Base-by-base conservation (phyloP, 2,888 invertebrate genomes). In the Nymphalis c-album region DNA sequence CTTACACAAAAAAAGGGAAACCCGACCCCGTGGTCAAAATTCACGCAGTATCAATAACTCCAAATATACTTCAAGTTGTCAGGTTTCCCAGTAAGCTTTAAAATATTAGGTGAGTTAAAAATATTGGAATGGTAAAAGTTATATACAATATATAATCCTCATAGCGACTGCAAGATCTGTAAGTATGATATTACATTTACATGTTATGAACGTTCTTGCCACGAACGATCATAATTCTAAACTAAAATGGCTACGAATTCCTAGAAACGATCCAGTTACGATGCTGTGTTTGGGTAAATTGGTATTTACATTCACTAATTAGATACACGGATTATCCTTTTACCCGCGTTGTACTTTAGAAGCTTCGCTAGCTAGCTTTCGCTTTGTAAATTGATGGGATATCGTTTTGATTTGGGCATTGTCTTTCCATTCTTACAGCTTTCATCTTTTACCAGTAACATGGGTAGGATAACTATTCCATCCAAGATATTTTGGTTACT, bases 261-360 rank as follows among this genome's bases (percentile, higher is more conserved):
- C 53, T 31, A 53, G 26, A 26, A 51, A 31, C 26, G 53, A n/a
- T 31, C 53, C 6, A 51, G 26, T 31, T 53, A 26, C 7, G 53
- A 26, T 17, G 26, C 17, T 17, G n/a, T 13, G 51, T 26, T 53
- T 26, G 26, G 53, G 53, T 53, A 53, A 53, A 53, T 26, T 53
- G 53, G 26, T 53, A 53, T 53, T 53, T 53, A 26, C 17, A 7
- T 50, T 26, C 53, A 5, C n/a, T 53, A 53, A 53, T 53, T n/a
- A 53, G n/a, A 7, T 1, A 26, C 16, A 26, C 26, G 17, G 1
- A 53, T 53, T 26, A 53, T 7, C 51, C 31, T 13, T 26, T 26
- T 26, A 26, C 26, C 17, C 16, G 22, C 26, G 53, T 53, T 51
- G 3, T 22, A 51, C 22, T 51, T 16, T 1, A 51, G 13, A 22